Percentiles rank a stretch among this genome's conserved stretches.
Conservation (phyloP, 1,140 invertebrate genomes). For the Steinernema feltiae region DNA sequence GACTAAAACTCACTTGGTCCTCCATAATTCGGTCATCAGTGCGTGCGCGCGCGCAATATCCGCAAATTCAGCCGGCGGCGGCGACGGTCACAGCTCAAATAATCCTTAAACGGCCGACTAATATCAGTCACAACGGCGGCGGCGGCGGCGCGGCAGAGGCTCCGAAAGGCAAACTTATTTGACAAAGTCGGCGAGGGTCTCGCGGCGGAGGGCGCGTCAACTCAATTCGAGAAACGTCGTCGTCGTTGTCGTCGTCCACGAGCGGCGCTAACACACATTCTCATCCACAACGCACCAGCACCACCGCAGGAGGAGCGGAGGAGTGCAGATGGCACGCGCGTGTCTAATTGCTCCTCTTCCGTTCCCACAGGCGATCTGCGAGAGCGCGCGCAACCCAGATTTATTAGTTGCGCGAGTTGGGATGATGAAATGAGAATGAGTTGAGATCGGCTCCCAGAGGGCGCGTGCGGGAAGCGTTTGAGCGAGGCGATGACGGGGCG, state of each 20-base stretch:
- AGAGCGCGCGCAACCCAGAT: neutral
- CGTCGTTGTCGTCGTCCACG: too few relatives aligned
- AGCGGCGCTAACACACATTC: too few relatives aligned
- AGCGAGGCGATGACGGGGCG: neutral
- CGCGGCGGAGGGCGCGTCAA: neutral
- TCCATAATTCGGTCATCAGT: too few relatives aligned
- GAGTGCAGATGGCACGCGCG: neutral
- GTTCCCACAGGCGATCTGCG: slow-evolving; percentile 7
- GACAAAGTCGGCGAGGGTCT: neutral
- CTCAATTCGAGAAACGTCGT: neutral
- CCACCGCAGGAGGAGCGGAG: neutral
- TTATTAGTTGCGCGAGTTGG: neutral
- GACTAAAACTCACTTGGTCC: too few relatives aligned
- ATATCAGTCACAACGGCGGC: too few relatives aligned
- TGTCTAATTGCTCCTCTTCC: neutral
- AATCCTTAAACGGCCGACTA: neutral
- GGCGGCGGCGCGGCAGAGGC: too few relatives aligned
- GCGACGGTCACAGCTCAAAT: neutral
- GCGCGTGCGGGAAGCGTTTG: too few relatives aligned
- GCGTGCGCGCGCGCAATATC: too few relatives aligned
- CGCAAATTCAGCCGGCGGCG: too few relatives aligned
- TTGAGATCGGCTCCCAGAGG: too few relatives aligned
- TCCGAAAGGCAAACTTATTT: neutral
- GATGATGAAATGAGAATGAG: neutral
- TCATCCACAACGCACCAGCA: too few relatives aligned